A percentile compares a stretch with the other conserved stretches of the same genome.
phyloP scores from a whole-genome alignment of 2,888 invertebrate genomes.

The Sphecodes monilicornis region DNA sequence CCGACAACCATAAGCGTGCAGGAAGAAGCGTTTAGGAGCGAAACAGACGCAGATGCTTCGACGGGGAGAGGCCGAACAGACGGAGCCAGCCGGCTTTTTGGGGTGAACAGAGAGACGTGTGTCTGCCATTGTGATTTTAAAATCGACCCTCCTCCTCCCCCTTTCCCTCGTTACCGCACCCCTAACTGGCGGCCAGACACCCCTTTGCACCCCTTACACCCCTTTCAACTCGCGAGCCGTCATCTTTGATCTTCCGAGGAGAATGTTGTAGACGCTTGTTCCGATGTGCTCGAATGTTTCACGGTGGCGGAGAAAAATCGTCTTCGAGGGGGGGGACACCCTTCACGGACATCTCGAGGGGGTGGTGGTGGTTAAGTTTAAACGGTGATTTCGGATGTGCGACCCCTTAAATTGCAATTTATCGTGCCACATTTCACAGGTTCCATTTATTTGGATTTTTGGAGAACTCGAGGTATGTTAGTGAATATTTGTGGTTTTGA shows the following conservation, averaged over 20 bases:
- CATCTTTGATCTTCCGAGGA: background rate
- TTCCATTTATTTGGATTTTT: background rate
- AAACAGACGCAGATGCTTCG: constrained; percentile 78
- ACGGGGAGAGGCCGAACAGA: constrained; percentile 56
- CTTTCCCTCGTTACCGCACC: constrained; percentile 50
- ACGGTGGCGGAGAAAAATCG: background rate
- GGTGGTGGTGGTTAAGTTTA: too few species aligned
- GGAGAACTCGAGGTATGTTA: constrained; percentile 6
- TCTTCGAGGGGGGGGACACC: too few species aligned
- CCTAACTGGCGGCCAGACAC: background rate
- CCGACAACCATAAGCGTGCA: constrained; percentile 26
- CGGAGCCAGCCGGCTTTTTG: constrained; percentile 65
- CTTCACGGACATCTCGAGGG: too few species aligned
- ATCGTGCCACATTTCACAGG: too few species aligned
- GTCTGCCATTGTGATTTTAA: constrained; percentile 83
- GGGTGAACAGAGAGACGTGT: constrained; percentile 74
- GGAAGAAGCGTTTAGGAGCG: constrained; percentile 63
- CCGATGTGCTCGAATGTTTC: background rate
- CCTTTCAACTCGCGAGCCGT: background rate
- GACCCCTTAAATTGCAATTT: too few species aligned
- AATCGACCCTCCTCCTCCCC: constrained; percentile 73
- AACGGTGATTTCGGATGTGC: too few species aligned
- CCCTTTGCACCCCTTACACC: background rate
- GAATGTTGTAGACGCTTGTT: background rate
- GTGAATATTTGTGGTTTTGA: background rate